Percentiles rank a stretch among this genome's conserved stretches.
These are phyloP conservation scores for Nasua narica DNA, from an alignment of 2,797 vertebrate species.

Conservation along the genomic window DNA sequence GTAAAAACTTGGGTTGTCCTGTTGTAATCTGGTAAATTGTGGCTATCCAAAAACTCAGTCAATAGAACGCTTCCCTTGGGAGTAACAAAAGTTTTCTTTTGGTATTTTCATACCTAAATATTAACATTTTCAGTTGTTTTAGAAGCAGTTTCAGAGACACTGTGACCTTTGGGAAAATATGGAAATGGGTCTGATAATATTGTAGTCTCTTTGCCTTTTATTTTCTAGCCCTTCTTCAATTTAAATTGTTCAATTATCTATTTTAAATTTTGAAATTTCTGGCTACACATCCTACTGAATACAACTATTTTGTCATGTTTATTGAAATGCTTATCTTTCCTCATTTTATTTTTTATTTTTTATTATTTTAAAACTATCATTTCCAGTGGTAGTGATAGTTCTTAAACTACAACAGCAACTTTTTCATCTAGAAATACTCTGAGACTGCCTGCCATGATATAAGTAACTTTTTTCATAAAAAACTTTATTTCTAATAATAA, in stretches of 20 bases:
- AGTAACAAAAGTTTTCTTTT: background rate
- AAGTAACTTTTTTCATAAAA: background rate
- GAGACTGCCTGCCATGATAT: background rate
- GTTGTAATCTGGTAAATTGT: background rate
- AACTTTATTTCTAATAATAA: background rate
- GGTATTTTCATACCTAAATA: background rate
- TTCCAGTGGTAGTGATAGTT: background rate
- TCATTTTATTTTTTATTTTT: background rate
- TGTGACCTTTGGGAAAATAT: background rate
- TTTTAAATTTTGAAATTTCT: background rate
- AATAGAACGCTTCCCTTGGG: background rate
- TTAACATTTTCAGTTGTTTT: background rate
- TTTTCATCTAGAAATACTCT: background rate
- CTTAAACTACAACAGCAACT: background rate
- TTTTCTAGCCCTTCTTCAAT: background rate
- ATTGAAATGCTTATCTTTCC: background rate
- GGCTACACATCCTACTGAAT: background rate
- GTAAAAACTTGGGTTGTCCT: background rate
- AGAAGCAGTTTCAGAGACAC: background rate
- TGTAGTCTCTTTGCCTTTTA: background rate
- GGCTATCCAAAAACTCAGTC: background rate
- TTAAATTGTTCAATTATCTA: background rate
- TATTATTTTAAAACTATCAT: background rate
- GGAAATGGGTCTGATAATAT: background rate
- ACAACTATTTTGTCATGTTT: background rate